Evolutionary conservation across 2,797 vertebrate genomes (phyloP).

Genomic region (Tenualosa ilisha): DNA sequence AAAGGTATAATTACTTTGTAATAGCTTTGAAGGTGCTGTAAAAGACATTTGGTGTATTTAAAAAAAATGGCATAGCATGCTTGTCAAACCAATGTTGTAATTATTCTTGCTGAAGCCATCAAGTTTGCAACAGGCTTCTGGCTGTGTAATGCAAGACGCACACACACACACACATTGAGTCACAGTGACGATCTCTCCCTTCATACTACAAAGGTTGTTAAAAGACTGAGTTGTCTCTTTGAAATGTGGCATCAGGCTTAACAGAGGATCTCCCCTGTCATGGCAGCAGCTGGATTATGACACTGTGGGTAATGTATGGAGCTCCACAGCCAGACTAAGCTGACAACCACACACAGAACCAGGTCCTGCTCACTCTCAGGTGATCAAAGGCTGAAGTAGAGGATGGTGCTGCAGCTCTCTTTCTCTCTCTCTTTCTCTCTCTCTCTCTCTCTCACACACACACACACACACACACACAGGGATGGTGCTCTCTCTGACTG

Average conservation of each 20-base stretch:
- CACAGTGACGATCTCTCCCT: not conserved
- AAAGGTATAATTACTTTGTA: not conserved
- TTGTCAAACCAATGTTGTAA: constrained; percentile 13
- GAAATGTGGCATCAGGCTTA: constrained; percentile 1
- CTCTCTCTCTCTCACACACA: too few relatives aligned
- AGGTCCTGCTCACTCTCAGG: not conserved
- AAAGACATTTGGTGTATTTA: not conserved
- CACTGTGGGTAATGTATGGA: not conserved
- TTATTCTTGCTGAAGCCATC: constrained; percentile 9
- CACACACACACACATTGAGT: not conserved
- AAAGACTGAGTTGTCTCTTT: not conserved
- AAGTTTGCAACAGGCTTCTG: not conserved
- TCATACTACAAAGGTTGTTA: not conserved
- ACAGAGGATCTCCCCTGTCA: not conserved
- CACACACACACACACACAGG: too few relatives aligned
- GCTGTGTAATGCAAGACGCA: not conserved
- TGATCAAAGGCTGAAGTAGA: not conserved
- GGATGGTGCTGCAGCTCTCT: too few relatives aligned
- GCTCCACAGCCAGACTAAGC: not conserved
- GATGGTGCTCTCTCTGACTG: not conserved
- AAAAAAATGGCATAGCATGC: not conserved
- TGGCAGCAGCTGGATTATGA: not conserved
- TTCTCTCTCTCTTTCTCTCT: too few relatives aligned
- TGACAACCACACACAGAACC: not conserved
- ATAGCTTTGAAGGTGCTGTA: not conserved